Percentiles rank a stretch among this genome's conserved stretches.
phyloP scores from a whole-genome alignment of 2,113 vertebrate genomes.

The Hypanus sabinus region DNA sequence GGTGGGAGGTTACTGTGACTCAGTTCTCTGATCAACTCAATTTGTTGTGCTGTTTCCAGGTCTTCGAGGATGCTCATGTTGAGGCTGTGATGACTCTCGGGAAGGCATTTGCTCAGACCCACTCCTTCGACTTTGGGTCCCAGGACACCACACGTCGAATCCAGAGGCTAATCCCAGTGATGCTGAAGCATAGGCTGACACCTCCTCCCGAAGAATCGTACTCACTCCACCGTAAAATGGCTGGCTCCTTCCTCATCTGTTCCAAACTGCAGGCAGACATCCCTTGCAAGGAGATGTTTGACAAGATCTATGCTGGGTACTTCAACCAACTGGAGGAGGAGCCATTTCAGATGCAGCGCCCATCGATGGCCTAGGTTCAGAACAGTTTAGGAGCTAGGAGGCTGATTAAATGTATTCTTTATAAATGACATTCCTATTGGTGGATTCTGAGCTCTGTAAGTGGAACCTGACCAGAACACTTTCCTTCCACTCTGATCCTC shows the following conservation, averaged over 20 bases:
- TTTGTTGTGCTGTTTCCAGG: slow-evolving; percentile 49
- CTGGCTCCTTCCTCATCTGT: slow-evolving; percentile 84
- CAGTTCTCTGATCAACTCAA: not conserved
- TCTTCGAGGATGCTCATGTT: slow-evolving; percentile 71
- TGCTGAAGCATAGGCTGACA: slow-evolving; percentile 74
- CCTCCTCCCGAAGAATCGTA: slow-evolving; percentile 82
- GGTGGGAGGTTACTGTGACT: not conserved
- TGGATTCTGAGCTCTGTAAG: not conserved
- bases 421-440: not conserved
- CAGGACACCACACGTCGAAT: slow-evolving; percentile 72
- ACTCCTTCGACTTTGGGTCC: slow-evolving; percentile 70
- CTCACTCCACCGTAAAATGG: slow-evolving; percentile 82
- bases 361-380: not conserved
- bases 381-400: not conserved
- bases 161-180: slow-evolving; percentile 68
- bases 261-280: slow-evolving; percentile 68
- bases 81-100: slow-evolving; percentile 85
- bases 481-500: too few relatives aligned
- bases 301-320: slow-evolving; percentile 58
- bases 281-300: slow-evolving; percentile 70
- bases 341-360: not conserved
- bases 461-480: not conserved
- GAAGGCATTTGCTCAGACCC: slow-evolving; percentile 64
- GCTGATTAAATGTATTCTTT: too few relatives aligned
- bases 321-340: slow-evolving; percentile 46